Percentiles rank a stretch among this genome's conserved stretches.
Conservation (phyloP, 2,888 invertebrate species). For the Acanthosepion esculentum region DNA sequence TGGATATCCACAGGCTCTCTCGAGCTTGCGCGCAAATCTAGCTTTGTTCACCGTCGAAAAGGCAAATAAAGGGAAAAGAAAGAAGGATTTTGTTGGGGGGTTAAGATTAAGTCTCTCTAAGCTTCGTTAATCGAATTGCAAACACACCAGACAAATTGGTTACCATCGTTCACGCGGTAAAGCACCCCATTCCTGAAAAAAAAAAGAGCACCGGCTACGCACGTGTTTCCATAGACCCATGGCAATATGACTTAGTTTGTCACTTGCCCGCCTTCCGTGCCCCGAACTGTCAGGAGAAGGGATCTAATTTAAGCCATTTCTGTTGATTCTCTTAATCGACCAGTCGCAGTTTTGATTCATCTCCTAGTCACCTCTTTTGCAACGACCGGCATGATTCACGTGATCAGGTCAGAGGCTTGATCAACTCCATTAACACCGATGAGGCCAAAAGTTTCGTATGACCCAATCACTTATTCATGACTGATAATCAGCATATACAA, state of each 20-base stretch:
- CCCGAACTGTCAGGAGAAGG: constrained; percentile 1
- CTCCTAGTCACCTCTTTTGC: background rate
- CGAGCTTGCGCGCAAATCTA: background rate
- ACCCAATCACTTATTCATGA: too few relatives aligned
- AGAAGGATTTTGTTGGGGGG: background rate
- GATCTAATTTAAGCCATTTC: background rate
- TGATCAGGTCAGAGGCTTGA: too few relatives aligned
- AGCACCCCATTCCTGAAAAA: background rate
- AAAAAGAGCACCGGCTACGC: background rate
- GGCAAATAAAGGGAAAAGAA: background rate
- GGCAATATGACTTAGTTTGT: background rate
- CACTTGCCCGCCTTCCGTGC: background rate
- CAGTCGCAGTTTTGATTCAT: background rate
- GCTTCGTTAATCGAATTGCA: background rate
- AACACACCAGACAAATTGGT: background rate
- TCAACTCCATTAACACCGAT: too few relatives aligned
- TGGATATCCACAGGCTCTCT: background rate
- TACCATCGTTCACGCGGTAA: background rate
- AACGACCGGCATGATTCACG: background rate
- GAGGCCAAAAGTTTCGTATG: too few relatives aligned
- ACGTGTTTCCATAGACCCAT: background rate
- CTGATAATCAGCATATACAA: too few relatives aligned
- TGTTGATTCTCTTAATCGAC: background rate
- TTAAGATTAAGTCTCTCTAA: background rate
- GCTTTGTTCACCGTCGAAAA: background rate